These are phyloP conservation scores for Lottia scabra DNA, from an alignment of 2,888 invertebrate genomes.

Conservation along the genomic window DNA sequence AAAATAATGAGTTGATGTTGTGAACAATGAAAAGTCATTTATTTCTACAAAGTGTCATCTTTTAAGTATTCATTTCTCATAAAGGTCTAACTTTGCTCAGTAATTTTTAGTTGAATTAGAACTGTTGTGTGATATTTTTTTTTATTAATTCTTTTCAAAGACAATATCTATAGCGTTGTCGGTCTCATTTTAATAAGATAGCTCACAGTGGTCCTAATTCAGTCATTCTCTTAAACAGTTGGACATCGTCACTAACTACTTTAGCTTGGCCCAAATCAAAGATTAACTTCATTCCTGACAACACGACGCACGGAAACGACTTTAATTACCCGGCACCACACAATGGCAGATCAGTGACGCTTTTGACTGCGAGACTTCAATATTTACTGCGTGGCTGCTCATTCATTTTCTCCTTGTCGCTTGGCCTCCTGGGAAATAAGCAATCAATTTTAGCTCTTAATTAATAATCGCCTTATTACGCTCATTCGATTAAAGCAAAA, in stretches of 20 bases:
- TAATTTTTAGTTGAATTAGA: too few species aligned
- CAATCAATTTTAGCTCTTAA: conserved; percentile 17
- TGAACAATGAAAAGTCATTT: too few species aligned
- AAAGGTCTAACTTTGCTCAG: too few species aligned
- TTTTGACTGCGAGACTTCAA: neutral
- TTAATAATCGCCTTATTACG: conserved; percentile 27
- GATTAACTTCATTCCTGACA: conserved; percentile 21
- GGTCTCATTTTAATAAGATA: too few species aligned
- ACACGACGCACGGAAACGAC: neutral
- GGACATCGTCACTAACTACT: conserved; percentile 23
- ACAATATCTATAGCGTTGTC: too few species aligned
- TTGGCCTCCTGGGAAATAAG: conserved; percentile 12
- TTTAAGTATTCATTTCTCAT: too few species aligned
- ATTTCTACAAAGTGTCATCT: too few species aligned
- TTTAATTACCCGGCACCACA: neutral
- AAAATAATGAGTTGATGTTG: too few species aligned
- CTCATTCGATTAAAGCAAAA: conserved; percentile 27
- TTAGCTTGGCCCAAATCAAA: conserved; percentile 30
- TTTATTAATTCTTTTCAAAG: too few species aligned
- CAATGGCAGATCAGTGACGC: neutral
- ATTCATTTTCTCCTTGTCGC: neutral
- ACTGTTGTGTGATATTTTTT: too few species aligned
- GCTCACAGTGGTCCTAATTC: neutral
- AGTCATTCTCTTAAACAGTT: conserved; percentile 13
- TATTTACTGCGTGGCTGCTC: neutral